Evolutionary conservation across 2,888 invertebrate species (phyloP), one percentile per base, ranked within the genome.

Genomic region (Osedax frankpressi): DNA sequence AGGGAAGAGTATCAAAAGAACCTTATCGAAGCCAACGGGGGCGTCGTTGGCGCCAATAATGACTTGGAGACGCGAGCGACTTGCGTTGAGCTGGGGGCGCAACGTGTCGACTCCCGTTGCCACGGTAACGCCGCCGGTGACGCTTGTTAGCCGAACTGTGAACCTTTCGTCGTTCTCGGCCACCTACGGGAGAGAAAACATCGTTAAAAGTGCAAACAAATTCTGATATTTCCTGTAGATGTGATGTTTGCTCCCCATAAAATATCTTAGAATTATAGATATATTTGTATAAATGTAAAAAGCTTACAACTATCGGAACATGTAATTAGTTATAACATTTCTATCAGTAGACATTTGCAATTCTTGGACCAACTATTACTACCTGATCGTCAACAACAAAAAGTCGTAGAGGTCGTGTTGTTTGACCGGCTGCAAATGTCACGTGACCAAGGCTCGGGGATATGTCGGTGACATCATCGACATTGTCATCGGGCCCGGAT

Each of bases 121-220:
- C 14, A 82, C 76, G 25, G 78, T 78, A 6, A 79, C 79, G 28
- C 78, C 78, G 62, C 77, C 76, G 6, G 76, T 76, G 3, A 79
- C 79, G 3, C 74, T 73, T 1, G 78, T 79, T 74, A 83, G 75
- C 3, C 73, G 75, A 2, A 83, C 76, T 3, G 65, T 67, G 73
- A 81, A 82, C 6, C 75, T 76, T 74, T 83, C 83, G 71, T 80
- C 79, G 72, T 81, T 80, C 74, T 83, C 83, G 3, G 82, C 81
- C 26, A 80, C 77, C 81, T 82, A 73, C n/a, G 67, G 44, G 29
- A 62, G 29, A 30, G 70, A 69, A 59, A 3, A 70, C 70, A n/a
- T n/a, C n/a, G n/a, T n/a, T n/a, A n/a, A 59, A 59, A 19, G 19
- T 59, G 14, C 59, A 59, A 59, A 19, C 67, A 65, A 65, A 65